Percentiles rank a stretch among this genome's conserved stretches.
These are phyloP conservation scores for Xiphophorus birchmanni DNA, from an alignment of 2,797 vertebrate species.

Conservation along the genomic window DNA sequence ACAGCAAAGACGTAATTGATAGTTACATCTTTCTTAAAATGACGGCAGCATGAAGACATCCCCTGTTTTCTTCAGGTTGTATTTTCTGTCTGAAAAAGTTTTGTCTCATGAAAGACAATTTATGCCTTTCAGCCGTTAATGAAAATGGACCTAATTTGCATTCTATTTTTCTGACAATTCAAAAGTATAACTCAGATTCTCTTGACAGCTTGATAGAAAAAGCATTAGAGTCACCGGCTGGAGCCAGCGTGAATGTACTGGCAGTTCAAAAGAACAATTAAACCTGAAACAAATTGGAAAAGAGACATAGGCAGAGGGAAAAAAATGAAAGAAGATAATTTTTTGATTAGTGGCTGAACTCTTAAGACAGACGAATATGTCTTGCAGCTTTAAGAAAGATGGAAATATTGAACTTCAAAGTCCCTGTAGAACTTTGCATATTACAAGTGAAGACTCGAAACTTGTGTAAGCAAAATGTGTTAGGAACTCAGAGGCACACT, in stretches of 20 bases:
- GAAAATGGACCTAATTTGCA: slow-evolving; percentile 66
- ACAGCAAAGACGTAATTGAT: slow-evolving; percentile 25
- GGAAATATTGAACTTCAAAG: slow-evolving; percentile 60
- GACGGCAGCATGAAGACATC: slow-evolving; percentile 16
- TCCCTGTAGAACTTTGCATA: slow-evolving; percentile 48
- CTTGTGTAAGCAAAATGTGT: slow-evolving; percentile 67
- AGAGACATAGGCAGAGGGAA: slow-evolving; percentile 23
- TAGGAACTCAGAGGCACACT: slow-evolving; percentile 60
- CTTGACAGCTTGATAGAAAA: slow-evolving; percentile 60
- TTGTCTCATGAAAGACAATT: slow-evolving; percentile 42
- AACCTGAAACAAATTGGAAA: slow-evolving; percentile 52
- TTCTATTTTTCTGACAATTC: slow-evolving; percentile 66
- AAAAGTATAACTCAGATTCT: slow-evolving; percentile 57
- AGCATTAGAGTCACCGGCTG: slow-evolving; percentile 60
- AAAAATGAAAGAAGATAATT: slow-evolving; percentile 41
- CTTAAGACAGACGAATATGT: slow-evolving; percentile 49
- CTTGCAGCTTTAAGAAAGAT: slow-evolving; percentile 43
- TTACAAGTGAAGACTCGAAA: slow-evolving; percentile 68
- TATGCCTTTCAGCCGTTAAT: slow-evolving; percentile 53
- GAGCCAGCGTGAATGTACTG: slow-evolving; percentile 40
- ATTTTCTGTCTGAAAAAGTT: slow-evolving; percentile 40
- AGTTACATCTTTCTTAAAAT: slow-evolving; percentile 16
- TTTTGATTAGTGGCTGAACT: slow-evolving; percentile 59
- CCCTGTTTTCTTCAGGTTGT: slow-evolving; percentile 22
- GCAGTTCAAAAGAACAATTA: slow-evolving; percentile 69